Percentiles rank a stretch among this genome's conserved stretches.
phyloP scores from a whole-genome alignment of 1,140 invertebrate species.

The Plectrocnemia conspersa region DNA sequence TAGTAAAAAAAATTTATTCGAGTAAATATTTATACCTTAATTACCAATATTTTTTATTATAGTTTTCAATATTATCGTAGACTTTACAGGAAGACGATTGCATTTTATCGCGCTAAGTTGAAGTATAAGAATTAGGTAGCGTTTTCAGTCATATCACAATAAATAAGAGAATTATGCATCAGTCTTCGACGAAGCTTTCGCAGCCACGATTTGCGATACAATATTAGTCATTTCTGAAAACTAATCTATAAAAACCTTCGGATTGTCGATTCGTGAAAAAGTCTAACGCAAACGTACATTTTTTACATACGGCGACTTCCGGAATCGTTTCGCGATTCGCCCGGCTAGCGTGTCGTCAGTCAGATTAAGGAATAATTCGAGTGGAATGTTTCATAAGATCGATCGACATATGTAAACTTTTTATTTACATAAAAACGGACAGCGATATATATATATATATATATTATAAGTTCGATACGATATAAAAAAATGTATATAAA shows the following conservation, averaged over 20 bases:
- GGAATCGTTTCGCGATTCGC: not conserved
- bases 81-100: slow-evolving; percentile 42
- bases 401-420: too few species aligned
- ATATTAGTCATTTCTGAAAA: too few species aligned
- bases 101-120: slow-evolving; percentile 28
- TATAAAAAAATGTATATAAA: too few species aligned
- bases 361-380: slow-evolving; percentile 12
- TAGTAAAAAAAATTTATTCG: slow-evolving; percentile 52
- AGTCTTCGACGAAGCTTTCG: slow-evolving; percentile 17
- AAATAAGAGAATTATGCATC: slow-evolving; percentile 29
- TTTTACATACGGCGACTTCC: not conserved
- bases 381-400: slow-evolving; percentile 17
- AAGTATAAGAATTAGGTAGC: slow-evolving; percentile 17
- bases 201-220: not conserved
- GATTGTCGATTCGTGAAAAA: too few species aligned
- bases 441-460: too few species aligned
- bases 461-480: too few species aligned
- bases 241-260: too few species aligned
- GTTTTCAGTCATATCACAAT: slow-evolving; percentile 32
- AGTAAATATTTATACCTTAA: slow-evolving; percentile 55
- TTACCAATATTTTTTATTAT: slow-evolving; percentile 35
- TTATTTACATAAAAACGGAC: too few species aligned
- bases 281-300: not conserved
- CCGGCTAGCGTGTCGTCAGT: too few species aligned
- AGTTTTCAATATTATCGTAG: slow-evolving; percentile 29